These are phyloP conservation scores for Cygnus buccinator DNA, from an alignment of 2,113 vertebrate species.

Conservation along the genomic window DNA sequence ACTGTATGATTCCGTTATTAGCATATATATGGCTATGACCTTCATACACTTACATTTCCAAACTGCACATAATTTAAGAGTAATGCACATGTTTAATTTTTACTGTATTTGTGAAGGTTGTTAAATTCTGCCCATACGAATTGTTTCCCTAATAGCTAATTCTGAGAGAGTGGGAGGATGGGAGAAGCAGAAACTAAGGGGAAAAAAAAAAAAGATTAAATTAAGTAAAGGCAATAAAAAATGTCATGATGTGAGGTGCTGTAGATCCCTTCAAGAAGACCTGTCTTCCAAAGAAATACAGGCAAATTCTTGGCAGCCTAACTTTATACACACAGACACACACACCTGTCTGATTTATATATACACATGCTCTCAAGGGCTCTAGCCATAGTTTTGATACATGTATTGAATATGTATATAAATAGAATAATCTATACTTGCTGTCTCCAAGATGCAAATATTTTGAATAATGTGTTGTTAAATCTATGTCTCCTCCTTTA, in stretches of 20 bases:
- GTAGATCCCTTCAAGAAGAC: conserved; percentile 5
- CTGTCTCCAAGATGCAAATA: background rate
- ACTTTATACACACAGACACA: background rate
- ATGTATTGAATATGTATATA: background rate
- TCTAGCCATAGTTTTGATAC: background rate
- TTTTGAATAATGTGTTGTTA: background rate
- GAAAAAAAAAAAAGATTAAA: background rate
- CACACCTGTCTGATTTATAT: conserved; percentile 2
- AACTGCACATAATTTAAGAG: background rate
- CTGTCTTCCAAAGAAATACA: conserved; percentile 14
- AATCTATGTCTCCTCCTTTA: background rate
- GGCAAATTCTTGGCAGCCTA: conserved; percentile 1
- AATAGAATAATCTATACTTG: background rate
- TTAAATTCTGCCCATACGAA: background rate
- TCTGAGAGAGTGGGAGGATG: background rate
- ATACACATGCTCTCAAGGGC: background rate
- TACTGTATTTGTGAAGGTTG: background rate
- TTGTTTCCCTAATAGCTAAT: conserved; percentile 4
- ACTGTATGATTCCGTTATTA: background rate
- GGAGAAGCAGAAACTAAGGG: background rate
- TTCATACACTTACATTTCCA: background rate
- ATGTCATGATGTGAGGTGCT: background rate
- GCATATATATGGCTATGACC: background rate
- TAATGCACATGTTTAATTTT: background rate
- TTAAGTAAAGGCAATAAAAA: background rate